Percentiles rank a stretch among this genome's conserved stretches.
These are phyloP conservation scores for Formica aserva DNA, from an alignment of 2,888 invertebrate species.

Conservation along the genomic window DNA sequence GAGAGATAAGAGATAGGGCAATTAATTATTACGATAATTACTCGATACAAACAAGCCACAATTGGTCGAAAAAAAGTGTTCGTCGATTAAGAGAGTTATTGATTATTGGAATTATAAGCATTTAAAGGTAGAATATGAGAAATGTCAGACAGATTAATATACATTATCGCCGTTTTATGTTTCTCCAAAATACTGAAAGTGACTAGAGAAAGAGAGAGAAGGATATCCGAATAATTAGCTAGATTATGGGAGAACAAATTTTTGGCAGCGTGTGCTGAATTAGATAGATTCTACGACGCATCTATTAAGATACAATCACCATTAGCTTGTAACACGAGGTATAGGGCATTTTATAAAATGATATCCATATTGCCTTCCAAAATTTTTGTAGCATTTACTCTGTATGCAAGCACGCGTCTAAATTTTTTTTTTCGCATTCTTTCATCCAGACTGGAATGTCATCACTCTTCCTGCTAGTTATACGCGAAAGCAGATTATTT, in stretches of 20 bases:
- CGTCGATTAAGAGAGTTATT: slow-evolving; percentile 72
- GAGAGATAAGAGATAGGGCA: slow-evolving; percentile 51
- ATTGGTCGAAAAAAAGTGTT: slow-evolving; percentile 73
- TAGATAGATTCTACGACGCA: slow-evolving; percentile 78
- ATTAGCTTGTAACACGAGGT: slow-evolving; percentile 80
- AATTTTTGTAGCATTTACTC: slow-evolving; percentile 79
- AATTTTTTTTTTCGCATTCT: slow-evolving; percentile 70
- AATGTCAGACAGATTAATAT: slow-evolving; percentile 63
- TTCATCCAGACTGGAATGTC: slow-evolving; percentile 73
- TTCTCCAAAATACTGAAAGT: slow-evolving; percentile 68
- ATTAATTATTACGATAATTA: slow-evolving; percentile 65
- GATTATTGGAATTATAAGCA: slow-evolving; percentile 64
- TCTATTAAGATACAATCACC: slow-evolving; percentile 81
- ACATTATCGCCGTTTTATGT: slow-evolving; percentile 62
- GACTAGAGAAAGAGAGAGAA: slow-evolving; percentile 64
- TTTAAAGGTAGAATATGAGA: slow-evolving; percentile 64
- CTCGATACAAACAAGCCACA: slow-evolving; percentile 65
- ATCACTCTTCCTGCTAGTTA: slow-evolving; percentile 78
- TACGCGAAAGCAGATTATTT: slow-evolving; percentile 70
- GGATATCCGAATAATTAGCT: slow-evolving; percentile 68
- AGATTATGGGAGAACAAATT: slow-evolving; percentile 74
- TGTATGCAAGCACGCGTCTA: slow-evolving; percentile 70
- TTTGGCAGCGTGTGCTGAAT: slow-evolving; percentile 75
- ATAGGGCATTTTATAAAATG: slow-evolving; percentile 82
- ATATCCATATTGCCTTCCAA: slow-evolving; percentile 83